Evolutionary conservation across 2,797 vertebrate genomes (phyloP), one percentile per base, ranked within the genome.

Genomic region (Cossypha caffra): DNA sequence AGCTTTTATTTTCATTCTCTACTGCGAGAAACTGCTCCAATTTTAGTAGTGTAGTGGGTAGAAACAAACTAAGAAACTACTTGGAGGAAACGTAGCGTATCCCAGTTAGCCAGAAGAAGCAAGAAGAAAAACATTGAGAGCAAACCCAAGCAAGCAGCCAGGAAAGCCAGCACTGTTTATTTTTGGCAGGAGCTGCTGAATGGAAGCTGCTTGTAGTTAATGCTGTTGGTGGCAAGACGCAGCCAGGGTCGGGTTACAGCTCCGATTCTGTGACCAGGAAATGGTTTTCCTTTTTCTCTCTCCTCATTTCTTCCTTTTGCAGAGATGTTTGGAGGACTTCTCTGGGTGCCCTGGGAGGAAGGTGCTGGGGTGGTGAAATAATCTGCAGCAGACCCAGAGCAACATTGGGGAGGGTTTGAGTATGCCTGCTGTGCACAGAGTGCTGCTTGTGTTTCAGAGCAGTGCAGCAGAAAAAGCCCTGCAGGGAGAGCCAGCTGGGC

Each of bases 171-270:
- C 82, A 66, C 76, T 96, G 88, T 97, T 97, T 97, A 90, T 93
- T 97, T 96, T 96, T 97, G 97, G 96, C 96, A 92, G 82, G 92
- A 96, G 94, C 91, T 94, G 86, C 93, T 95, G 96, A 97, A 96
- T 96, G 92, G 95, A 93, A 96, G 95, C 96, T 96, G 94, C 95
- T 97, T 92, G 94, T 92, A 97, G 90, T 93, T 95, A 87, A 78
- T 96, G 95, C 90, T 96, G 92, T 69, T 14, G 72, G 96, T 96
- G 92, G 95, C 95, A 95, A 43, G 93, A 61, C 2, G 13, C 79
- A 52, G 86, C 74, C 90, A 28, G 86, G 96, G 95, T 97, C 96
- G 73, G 86, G 94, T 97, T 97, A 92, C 97, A 62, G 93, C 90
- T 80, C 68, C 7, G 90, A 96, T 94, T 95, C 95, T 80, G 48